These are phyloP conservation scores for Agrochola lychnidis DNA, from an alignment of 2,888 invertebrate species.

Conservation along the genomic window DNA sequence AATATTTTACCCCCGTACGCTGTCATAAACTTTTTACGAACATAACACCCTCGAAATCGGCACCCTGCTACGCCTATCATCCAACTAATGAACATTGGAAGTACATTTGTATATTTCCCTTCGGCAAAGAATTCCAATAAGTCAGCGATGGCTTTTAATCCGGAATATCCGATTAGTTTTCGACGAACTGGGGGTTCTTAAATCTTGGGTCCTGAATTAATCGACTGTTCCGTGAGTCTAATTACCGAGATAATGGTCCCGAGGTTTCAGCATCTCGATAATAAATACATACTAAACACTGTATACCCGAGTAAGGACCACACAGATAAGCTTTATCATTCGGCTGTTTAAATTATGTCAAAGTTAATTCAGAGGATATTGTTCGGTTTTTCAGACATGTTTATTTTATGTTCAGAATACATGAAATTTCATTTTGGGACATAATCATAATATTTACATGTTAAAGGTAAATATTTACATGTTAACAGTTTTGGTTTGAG, in stretches of 20 bases:
- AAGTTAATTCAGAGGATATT: constrained; percentile 35
- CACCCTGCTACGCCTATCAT: constrained; percentile 31
- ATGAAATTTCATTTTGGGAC: constrained; percentile 20
- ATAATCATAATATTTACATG: constrained; percentile 24
- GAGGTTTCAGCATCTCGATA: constrained; percentile 61
- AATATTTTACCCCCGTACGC: constrained; percentile 19
- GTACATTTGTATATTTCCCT: constrained; percentile 62
- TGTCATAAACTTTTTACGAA: constrained; percentile 50
- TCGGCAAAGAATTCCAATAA: constrained; percentile 68
- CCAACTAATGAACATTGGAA: constrained; percentile 63
- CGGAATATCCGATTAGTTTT: constrained; percentile 70
- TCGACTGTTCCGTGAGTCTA: constrained; percentile 66
- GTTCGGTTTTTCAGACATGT: constrained; percentile 22
- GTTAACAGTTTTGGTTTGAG: constrained; percentile 13
- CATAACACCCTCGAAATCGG: constrained; percentile 37
- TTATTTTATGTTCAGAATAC: constrained; percentile 34
- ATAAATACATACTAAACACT: constrained; percentile 59
- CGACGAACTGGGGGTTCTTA: constrained; percentile 63
- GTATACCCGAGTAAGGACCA: constrained; percentile 29
- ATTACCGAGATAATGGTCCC: constrained; percentile 66
- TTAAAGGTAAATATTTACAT: constrained; percentile 28
- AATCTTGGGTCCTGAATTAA: constrained; percentile 70
- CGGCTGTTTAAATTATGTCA: constrained; percentile 44
- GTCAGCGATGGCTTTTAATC: constrained; percentile 67
- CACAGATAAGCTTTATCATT: constrained; percentile 49